Percentiles rank a stretch among this genome's conserved stretches.
phyloP scores from a whole-genome alignment of 2,113 vertebrate species.

The Sclerurus mexicanus region DNA sequence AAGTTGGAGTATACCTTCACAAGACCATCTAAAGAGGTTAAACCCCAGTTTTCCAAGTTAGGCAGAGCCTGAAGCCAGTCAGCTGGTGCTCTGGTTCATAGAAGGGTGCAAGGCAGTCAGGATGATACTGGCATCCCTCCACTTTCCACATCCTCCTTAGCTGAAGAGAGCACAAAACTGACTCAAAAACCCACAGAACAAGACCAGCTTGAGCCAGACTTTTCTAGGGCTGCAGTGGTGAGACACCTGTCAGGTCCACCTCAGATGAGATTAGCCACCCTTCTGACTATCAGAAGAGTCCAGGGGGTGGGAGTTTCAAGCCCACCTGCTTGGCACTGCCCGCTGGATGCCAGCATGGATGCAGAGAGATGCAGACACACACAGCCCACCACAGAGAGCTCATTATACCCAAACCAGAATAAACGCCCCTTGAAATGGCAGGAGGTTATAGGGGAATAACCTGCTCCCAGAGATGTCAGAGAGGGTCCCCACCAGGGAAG shows the following conservation, averaged over 20 bases:
- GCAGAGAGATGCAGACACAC: neutral
- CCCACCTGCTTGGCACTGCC: neutral
- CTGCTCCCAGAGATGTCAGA: neutral
- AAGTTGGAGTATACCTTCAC: neutral
- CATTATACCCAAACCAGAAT: neutral
- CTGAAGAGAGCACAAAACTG: neutral
- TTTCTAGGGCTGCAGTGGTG: neutral
- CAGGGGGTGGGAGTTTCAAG: neutral
- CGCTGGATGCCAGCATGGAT: neutral
- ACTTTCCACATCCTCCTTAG: neutral
- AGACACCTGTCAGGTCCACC: neutral
- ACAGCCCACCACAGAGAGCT: neutral
- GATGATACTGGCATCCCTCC: neutral
- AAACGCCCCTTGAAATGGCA: neutral
- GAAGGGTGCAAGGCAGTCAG: neutral
- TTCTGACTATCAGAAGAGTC: neutral
- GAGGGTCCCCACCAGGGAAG: neutral
- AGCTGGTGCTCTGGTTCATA: neutral
- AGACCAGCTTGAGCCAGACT: neutral
- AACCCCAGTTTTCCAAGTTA: neutral
- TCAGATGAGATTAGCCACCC: neutral
- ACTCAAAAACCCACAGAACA: neutral
- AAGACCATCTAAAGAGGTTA: neutral
- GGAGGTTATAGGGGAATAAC: neutral
- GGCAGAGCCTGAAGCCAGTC: neutral